Conservation (phyloP, 2,888 invertebrate genomes). For the Chloromyia formosa region DNA sequence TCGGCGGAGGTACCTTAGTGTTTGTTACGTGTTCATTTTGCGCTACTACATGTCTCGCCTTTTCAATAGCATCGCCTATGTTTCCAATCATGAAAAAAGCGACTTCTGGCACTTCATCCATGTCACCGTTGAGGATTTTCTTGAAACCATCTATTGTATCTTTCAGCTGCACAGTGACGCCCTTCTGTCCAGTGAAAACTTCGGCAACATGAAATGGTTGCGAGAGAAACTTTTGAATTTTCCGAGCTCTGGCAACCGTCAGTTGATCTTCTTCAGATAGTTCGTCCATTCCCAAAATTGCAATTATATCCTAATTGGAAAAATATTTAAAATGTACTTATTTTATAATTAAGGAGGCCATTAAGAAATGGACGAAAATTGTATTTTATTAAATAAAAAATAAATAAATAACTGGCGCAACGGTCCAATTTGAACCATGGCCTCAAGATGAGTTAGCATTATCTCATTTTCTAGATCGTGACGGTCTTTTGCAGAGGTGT, state of each 20-base stretch:
- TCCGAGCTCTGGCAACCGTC: conserved; percentile 91
- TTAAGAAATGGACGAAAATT: too few species aligned
- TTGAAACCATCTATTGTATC: conserved; percentile 92
- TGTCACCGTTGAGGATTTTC: conserved; percentile 82
- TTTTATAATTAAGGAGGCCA: conserved; percentile 69
- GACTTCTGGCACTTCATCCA: conserved; percentile 92
- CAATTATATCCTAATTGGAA: conserved; percentile 92
- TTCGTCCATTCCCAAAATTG: conserved; percentile 93
- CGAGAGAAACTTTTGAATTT: conserved; percentile 93
- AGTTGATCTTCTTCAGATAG: conserved; percentile 95
- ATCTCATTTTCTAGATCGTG: too few species aligned
- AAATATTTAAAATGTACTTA: conserved; percentile 65
- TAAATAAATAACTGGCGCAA: too few species aligned
- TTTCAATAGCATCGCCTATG: conserved; percentile 86
- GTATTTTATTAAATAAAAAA: too few species aligned
- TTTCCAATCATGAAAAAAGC: conserved; percentile 98
- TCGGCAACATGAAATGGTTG: conserved; percentile 95
- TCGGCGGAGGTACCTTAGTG: neutral
- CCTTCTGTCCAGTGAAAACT: conserved; percentile 92
- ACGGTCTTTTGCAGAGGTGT: too few species aligned
- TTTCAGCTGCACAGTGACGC: conserved; percentile 86
- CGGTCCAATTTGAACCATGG: too few species aligned
- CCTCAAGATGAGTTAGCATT: too few species aligned
- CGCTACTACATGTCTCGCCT: conserved; percentile 72
- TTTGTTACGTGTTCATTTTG: conserved; percentile 25